These are phyloP conservation scores for Eonycteris spelaea DNA, from an alignment of 2,113 vertebrate genomes.

Conservation along the genomic window DNA sequence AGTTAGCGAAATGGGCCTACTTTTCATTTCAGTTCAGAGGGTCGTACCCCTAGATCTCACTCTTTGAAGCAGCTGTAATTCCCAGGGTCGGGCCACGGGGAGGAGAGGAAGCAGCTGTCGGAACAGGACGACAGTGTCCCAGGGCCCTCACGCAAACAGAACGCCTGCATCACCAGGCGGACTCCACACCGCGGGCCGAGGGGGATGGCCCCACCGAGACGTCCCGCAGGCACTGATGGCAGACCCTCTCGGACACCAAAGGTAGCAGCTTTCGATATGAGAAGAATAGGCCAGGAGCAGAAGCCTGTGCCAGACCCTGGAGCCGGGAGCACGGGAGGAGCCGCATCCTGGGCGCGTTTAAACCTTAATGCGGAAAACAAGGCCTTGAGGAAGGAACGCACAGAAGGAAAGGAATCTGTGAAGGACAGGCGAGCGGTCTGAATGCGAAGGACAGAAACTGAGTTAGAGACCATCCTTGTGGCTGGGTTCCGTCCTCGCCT, in stretches of 20 bases:
- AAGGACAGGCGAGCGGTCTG: neutral
- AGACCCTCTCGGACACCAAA: neutral
- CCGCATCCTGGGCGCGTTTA: neutral
- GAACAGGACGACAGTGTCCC: rapidly evolving
- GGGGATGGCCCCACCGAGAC: neutral
- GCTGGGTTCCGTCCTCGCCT: neutral
- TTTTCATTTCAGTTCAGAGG: neutral
- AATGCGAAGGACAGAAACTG: neutral
- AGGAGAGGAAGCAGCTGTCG: neutral
- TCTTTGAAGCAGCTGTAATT: neutral
- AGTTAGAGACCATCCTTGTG: neutral
- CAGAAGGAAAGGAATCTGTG: neutral
- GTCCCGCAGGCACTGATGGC: neutral
- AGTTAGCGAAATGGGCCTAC: neutral
- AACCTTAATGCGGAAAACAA: neutral
- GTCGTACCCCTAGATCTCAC: no score
- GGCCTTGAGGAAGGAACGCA: neutral
- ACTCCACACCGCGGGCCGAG: neutral
- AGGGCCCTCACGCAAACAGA: neutral
- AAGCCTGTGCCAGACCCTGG: neutral
- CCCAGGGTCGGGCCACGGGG: neutral
- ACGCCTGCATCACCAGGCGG: rapidly evolving
- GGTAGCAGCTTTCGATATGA: neutral
- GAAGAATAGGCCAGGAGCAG: neutral
- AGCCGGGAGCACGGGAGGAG: neutral